A percentile compares a stretch with the other conserved stretches of the same genome.
These are phyloP conservation scores for Phenganax stokvisi DNA, from an alignment of 92 coral and sea anemone genomes.

Conservation along the genomic window DNA sequence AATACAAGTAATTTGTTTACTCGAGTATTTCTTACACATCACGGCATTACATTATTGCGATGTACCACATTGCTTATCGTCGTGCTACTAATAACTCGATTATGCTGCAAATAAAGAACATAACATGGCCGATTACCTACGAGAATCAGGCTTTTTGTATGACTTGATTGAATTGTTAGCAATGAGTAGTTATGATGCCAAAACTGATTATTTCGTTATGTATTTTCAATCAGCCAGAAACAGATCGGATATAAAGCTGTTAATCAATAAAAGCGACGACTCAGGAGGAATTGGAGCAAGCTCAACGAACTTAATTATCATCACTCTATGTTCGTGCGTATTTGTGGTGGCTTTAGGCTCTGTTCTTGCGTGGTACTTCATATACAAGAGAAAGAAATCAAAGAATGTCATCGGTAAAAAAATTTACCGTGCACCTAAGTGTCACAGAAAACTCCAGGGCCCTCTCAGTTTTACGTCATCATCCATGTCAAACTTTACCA, in stretches of 20 bases:
- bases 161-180: no score
- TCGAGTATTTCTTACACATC: no score
- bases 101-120: no score
- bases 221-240: no score
- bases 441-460: not conserved
- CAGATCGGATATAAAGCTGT: no score
- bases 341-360: not conserved
- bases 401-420: not conserved
- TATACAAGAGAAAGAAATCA: not conserved
- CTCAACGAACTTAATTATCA: not conserved
- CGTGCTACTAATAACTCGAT: no score
- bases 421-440: not conserved
- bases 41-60: no score
- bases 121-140: no score
- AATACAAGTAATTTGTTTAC: not conserved
- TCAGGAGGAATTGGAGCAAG: not conserved
- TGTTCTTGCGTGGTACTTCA: not conserved
- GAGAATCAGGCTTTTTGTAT: no score
- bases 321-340: not conserved
- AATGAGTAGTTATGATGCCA: no score
- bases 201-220: no score
- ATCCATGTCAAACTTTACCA: constrained; percentile 19
- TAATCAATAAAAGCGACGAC: not conserved
- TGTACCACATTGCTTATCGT: no score
- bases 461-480: constrained; percentile 10